Base-by-base conservation (phyloP, 2,888 invertebrate species). In the Micropterix aruncella region DNA sequence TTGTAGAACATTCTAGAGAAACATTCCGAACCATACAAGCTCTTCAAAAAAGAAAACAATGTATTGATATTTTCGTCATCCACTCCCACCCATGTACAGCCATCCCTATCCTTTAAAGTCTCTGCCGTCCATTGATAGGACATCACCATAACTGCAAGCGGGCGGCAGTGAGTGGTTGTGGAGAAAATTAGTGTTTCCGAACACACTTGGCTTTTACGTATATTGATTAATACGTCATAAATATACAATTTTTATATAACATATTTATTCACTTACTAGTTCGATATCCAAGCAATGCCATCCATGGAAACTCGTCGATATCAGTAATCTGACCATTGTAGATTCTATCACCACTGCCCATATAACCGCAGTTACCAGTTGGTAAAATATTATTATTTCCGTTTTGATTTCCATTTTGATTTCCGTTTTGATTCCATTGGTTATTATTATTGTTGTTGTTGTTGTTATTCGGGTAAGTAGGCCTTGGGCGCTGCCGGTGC, bases 241-340 rank as follows among this genome's bases (percentile, higher is more conserved):
- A n/a, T n/a, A n/a, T 12, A 27, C 3, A 37, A 9, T 12, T 37
- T 4, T 3, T 15, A 18, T 14, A 19, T 14, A 19, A 44, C 39
- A 19, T 19, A 39, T 55, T 7, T 42, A 41, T 37, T 14, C 37
- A 59, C 65, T 60, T 55, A 75, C 75, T 57, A 48, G 70, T 69
- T 19, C 65, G 62, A 50, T 79, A 79, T 43, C 77, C 74, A 43
- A 78, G 50, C 16, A 77, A 52, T 0, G 72, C 73, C 69, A 77
- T 67, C 79, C 79, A 79, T 0, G 78, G 77, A 56, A 74, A 78
- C 53, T 79, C 79, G 45, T 77, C 77, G 3, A 77, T 54, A n/a
- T 77, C 76, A 1, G 79, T 75, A 39, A 73, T 62, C 44, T 70
- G 66, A 7, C 81, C 81, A 40, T 77, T 77, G 50, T 70, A 74